Evolutionary conservation across 1,140 invertebrate species (phyloP).

Genomic region (Drosophila lacertosa): DNA sequence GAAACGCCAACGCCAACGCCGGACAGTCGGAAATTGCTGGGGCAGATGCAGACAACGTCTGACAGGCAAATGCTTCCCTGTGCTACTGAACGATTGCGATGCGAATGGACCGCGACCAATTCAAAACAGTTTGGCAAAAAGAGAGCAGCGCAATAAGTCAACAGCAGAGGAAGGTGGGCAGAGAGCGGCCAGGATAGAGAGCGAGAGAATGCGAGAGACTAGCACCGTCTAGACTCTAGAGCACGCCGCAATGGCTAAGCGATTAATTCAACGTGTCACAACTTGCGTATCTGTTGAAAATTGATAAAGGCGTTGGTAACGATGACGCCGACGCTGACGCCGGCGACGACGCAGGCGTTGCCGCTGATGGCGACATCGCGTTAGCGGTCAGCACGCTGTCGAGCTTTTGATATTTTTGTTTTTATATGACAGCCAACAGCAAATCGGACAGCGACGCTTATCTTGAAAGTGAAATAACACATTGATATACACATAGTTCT

Average conservation of each 20-base stretch:
- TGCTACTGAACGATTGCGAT: slow-evolving; percentile 58
- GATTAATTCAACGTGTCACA: slow-evolving; percentile 68
- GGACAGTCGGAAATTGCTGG: slow-evolving; percentile 20
- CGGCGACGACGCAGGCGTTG: neutral
- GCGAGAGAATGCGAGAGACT: neutral
- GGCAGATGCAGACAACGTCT: slow-evolving; percentile 43
- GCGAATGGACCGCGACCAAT: slow-evolving; percentile 51
- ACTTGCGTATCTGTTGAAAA: slow-evolving; percentile 46
- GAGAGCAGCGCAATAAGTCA: slow-evolving; percentile 9
- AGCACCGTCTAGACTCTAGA: neutral
- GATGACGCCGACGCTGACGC: slow-evolving; percentile 19
- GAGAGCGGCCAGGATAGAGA: neutral
- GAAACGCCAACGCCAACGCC: slow-evolving; percentile 25
- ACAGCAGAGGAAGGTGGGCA: neutral
- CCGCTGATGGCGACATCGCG: slow-evolving; percentile 8
- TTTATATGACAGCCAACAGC: slow-evolving; percentile 29
- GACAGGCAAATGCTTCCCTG: slow-evolving; percentile 61
- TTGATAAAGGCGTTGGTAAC: slow-evolving; percentile 61
- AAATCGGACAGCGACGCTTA: slow-evolving; percentile 54
- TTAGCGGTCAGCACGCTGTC: slow-evolving; percentile 34
- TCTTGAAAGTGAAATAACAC: slow-evolving; percentile 42
- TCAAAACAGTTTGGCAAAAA: slow-evolving; percentile 40
- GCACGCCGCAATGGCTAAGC: slow-evolving; percentile 36
- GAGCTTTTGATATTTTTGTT: slow-evolving; percentile 55
- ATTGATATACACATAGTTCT: neutral